Evolutionary conservation across 2,113 vertebrate genomes (phyloP).

Genomic region (Pangasianodon hypophthalmus): DNA sequence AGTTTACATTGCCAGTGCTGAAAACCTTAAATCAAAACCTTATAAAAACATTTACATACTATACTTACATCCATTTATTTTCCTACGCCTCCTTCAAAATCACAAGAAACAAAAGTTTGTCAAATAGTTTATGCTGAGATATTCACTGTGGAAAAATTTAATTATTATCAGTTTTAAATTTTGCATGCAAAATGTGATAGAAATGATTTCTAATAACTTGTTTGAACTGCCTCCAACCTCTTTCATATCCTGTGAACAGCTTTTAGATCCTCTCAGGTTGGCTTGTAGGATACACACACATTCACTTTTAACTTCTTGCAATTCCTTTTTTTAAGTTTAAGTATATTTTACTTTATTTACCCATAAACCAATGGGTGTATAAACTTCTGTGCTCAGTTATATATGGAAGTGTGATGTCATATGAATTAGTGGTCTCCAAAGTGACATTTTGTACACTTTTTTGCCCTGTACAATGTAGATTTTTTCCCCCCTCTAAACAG

Average conservation of each 20-base stretch:
- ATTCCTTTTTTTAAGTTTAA: not conserved
- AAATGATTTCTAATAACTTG: not conserved
- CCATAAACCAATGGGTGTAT: not conserved
- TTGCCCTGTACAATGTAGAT: not conserved
- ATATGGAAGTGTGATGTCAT: not conserved
- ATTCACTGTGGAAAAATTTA: no score
- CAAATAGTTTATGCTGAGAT: not conserved
- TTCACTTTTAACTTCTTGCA: not conserved
- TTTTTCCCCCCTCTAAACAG: not conserved
- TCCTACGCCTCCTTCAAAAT: not conserved
- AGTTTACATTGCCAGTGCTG: not conserved
- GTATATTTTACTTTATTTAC: not conserved
- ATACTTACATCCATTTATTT: not conserved
- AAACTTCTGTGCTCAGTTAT: not conserved
- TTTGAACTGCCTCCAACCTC: not conserved
- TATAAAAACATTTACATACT: slow-evolving; percentile 12
- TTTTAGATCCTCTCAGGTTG: not conserved
- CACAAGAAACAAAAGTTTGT: not conserved
- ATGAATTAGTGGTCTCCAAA: not conserved
- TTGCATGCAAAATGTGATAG: not conserved
- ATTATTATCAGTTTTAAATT: not conserved
- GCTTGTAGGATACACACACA: not conserved
- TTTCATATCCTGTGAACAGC: not conserved
- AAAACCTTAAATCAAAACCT: slow-evolving; percentile 18
- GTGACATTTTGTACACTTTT: not conserved